phyloP scores from a whole-genome alignment of 2,797 vertebrate genomes.

The Scomberomorus guttatus region DNA sequence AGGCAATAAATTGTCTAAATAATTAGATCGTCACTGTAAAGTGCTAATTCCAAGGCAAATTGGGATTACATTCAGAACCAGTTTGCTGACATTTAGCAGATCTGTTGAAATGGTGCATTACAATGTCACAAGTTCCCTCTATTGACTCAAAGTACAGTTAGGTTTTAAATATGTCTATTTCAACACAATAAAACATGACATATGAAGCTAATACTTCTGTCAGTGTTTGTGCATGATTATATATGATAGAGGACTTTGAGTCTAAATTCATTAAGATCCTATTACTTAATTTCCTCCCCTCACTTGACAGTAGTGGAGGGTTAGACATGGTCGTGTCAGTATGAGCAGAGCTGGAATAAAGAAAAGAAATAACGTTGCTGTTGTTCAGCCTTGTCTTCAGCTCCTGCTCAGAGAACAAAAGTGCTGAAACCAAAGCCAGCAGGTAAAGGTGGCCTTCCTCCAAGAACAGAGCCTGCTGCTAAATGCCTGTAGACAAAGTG shows the following conservation, averaged over 20 bases:
- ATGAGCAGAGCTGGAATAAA: not conserved
- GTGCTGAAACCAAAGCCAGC: conserved; percentile 23
- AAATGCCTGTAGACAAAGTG: conserved; percentile 59
- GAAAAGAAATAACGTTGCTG: not conserved
- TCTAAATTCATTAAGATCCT: conserved; percentile 70
- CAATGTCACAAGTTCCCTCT: conserved; percentile 83
- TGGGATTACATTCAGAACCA: conserved; percentile 87
- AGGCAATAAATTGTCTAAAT: conserved; percentile 87
- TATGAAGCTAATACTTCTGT: conserved; percentile 74
- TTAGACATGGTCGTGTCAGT: conserved; percentile 35
- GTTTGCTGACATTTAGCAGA: conserved; percentile 91
- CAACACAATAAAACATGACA: conserved; percentile 81
- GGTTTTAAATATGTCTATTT: conserved; percentile 80
- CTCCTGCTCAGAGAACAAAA: conserved; percentile 20
- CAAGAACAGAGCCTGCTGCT: conserved; percentile 54
- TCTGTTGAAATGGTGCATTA: conserved; percentile 83
- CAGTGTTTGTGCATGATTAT: conserved; percentile 76
- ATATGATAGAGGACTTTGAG: conserved; percentile 72
- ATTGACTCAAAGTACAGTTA: conserved; percentile 86
- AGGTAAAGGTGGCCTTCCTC: conserved; percentile 42
- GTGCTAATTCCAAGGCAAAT: conserved; percentile 89
- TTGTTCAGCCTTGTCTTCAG: conserved; percentile 6
- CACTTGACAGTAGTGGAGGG: conserved; percentile 52
- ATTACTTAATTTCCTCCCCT: conserved; percentile 52
- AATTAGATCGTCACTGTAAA: conserved; percentile 84